Evolutionary conservation across 2,797 vertebrate species (phyloP), one percentile per base, ranked within the genome.

Genomic region (Chiroxiphia lanceolata): DNA sequence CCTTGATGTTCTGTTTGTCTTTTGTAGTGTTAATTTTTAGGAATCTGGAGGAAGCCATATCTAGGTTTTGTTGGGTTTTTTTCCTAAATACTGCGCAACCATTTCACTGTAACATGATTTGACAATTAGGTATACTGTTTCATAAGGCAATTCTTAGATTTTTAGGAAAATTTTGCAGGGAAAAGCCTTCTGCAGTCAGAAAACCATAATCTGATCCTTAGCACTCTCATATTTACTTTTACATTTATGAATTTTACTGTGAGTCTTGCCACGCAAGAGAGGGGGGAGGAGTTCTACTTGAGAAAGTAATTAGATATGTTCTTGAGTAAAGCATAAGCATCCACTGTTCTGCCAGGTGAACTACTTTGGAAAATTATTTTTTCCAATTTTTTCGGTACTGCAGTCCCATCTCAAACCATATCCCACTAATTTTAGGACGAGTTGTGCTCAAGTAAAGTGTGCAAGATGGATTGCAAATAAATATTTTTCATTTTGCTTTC

Each of bases 11-110:
- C 26, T 69, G 3, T 80, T 81, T 79, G 25, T 75, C 8, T 13
- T 78, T 45, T 79, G 26, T 27, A 56, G 20, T 44, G 27, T 19
- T 16, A 44, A 1, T 26, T 84, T 86, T 79, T 67, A 48, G 15
- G 18, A 54, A 80, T 27, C 14, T 47, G 31, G 15, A 34, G 48
- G 50, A 75, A 83, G 6, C 16, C 14, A 12, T 45, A 36, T 33
- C 25, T 31, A 21, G 21, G 3, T 0, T 0, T 2, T 45, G 84
- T 78, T 72, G 3, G 20, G 47, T 48, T 51, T 29, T 53, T 53
- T 31, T 7, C 51, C 45, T 76, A 38, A 61, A 33, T 40, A 38
- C 33, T 34, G 4, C 45, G 27, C 74, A 50, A 44, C 9, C 21
- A 13, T 74, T 51, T 48, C 40, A 25, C 10, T 44, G 3, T 59